These are phyloP conservation scores for Luidia sarsii DNA, from an alignment of 53 echinoderm and acorn worm genomes.

Conservation along the genomic window DNA sequence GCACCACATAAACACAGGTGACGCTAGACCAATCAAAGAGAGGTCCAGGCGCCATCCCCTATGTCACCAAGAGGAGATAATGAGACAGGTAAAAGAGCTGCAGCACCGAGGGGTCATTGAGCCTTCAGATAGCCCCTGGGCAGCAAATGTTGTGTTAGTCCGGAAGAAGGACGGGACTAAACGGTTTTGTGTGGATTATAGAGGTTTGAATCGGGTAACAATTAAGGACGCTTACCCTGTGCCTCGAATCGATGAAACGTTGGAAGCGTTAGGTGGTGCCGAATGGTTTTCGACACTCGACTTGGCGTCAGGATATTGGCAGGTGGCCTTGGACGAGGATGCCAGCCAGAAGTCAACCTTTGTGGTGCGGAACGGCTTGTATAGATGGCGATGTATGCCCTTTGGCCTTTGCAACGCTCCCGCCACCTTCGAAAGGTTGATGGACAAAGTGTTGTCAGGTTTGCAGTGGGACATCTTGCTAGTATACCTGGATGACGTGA, in stretches of 20 bases:
- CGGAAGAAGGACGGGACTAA: too few species aligned
- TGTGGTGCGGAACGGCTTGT: too few species aligned
- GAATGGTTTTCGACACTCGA: conserved; percentile 50
- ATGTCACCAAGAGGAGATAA: conserved; percentile 35
- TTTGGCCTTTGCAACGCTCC: too few species aligned
- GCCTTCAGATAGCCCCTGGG: conserved; percentile 69
- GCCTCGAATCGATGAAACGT: too few species aligned
- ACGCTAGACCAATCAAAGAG: conserved; percentile 30
- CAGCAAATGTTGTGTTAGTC: conserved; percentile 42
- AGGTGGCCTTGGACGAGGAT: too few species aligned
- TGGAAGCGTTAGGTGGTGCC: conserved; percentile 64
- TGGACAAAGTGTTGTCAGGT: conserved; percentile 22
- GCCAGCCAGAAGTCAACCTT: too few species aligned
- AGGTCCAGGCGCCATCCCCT: conserved; percentile 33
- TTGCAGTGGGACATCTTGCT: conserved; percentile 35
- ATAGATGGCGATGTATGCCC: too few species aligned
- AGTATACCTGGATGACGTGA: conserved; percentile 39
- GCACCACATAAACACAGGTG: conserved; percentile 53
- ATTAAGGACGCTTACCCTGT: too few species aligned
- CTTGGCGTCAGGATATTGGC: too few species aligned
- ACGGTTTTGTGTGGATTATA: conserved; percentile 65
- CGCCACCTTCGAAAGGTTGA: conserved; percentile 22
- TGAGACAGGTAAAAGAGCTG: conserved; percentile 33
- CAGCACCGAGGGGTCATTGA: conserved; percentile 42
- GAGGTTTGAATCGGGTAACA: conserved; percentile 54